Conservation (phyloP, 2,888 invertebrate species). For the Yponomeuta evonymella region DNA sequence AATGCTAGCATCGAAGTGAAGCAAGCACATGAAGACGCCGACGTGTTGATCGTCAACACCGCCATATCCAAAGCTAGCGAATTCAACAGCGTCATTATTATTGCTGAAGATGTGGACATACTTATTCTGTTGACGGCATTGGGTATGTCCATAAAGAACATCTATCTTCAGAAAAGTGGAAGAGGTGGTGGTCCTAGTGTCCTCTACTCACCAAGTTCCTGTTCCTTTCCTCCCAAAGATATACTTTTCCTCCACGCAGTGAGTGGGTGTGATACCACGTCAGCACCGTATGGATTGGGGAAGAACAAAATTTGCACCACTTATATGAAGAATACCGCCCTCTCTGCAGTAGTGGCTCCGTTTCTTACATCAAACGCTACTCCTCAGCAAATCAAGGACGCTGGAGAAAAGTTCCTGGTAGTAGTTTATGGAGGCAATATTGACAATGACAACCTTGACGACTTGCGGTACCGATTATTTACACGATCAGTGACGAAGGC, state of each 20-base stretch:
- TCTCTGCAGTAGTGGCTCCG: no score
- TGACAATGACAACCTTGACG: constrained; percentile 15
- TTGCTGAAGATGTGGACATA: constrained; percentile 22
- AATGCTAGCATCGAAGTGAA: constrained; percentile 19
- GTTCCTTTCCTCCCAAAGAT: not conserved
- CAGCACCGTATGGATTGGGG: no score
- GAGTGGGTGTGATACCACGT: no score
- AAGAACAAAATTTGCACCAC: no score
- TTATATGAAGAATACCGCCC: no score
- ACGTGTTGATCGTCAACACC: constrained; percentile 22
- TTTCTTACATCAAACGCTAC: no score
- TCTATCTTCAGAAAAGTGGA: constrained; percentile 16
- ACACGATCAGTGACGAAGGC: no score
- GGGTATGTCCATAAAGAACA: constrained; percentile 13
- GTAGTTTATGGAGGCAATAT: no score
- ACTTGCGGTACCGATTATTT: constrained; percentile 13
- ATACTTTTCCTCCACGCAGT: no score
- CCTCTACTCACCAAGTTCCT: constrained; percentile 15
- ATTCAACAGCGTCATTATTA: constrained; percentile 20
- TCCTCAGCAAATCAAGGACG: no score
- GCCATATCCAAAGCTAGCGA: constrained; percentile 21
- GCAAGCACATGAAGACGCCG: constrained; percentile 22
- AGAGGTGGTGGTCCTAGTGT: constrained; percentile 18
- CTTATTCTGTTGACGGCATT: constrained; percentile 20
- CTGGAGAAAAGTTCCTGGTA: no score